Base-by-base conservation (phyloP, 2,797 vertebrate species). In the Rhinatrema bivittatum region DNA sequence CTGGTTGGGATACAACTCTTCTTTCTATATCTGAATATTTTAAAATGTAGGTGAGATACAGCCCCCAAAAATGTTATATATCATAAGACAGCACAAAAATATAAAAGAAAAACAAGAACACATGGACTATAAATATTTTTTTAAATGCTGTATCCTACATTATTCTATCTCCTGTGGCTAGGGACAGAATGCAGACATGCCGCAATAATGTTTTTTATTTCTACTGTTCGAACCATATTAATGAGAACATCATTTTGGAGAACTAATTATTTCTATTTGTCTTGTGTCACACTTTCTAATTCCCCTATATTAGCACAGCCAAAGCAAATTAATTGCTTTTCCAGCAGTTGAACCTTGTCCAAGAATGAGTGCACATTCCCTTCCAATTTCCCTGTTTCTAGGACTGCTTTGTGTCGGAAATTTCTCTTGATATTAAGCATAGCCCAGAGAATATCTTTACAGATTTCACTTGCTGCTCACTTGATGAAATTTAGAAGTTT, bases 211-310 rank as follows among this genome's bases (percentile, higher is more conserved):
- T 77, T 86, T 80, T 77, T 79, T 78, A 82, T 86, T 86, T 84
- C 79, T 75, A 77, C 81, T 83, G 82, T 85, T 85, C 56, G 70
- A 71, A 78, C 80, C 73, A 84, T 85, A 93, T 90, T 95, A 97
- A 97, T 93, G 91, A 95, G 91, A 91, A 95, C 91, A 94, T 94
- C 91, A 97, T 95, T 98, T 96, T 93, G 90, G 91, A 92, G 91
- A 94, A 94, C 90, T 98, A 99, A 97, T 98, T 97, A 98, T 98
- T 98, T 98, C 91, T 98, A 98, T 99, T 98, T 98, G 93, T 99
- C 93, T 97, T 97, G 93, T 97, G 95, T 99, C 94, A 98, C 93
- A 97, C 93, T 97, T 94, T 93, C 89, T 97, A 97, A 97, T 98
- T 97, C 91, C 89, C 91, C 88, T 90, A 93, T 96, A 96, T 99